Conservation (phyloP, 2,888 invertebrate genomes). For the Troglohyphantes excavatus region DNA sequence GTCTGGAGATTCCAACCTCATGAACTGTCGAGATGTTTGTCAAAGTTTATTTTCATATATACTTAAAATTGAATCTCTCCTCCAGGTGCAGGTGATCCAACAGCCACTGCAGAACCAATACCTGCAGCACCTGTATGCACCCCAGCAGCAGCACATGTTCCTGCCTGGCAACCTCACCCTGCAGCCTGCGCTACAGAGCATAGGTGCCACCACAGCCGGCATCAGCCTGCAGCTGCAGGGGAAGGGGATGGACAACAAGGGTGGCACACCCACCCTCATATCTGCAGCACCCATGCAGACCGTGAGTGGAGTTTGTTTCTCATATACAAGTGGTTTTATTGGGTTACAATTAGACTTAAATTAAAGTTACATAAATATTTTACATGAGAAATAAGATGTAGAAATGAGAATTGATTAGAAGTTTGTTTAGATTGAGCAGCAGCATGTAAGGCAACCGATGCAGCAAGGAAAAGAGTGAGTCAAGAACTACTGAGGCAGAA, state of each 20-base stretch:
- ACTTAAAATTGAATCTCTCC: no score
- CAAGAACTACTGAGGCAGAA: no score
- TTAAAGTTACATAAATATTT: no score
- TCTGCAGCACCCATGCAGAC: slow-evolving; percentile 77
- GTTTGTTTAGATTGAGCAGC: no score
- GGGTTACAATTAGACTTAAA: background rate
- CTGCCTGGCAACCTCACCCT: slow-evolving; percentile 91
- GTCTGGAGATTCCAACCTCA: no score
- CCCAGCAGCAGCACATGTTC: slow-evolving; percentile 87
- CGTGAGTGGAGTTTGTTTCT: slow-evolving; percentile 34
- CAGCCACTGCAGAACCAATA: slow-evolving; percentile 90
- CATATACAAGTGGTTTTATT: background rate
- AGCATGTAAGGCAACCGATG: no score
- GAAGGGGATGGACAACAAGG: slow-evolving; percentile 78
- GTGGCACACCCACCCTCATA: slow-evolving; percentile 67
- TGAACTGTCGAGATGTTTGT: no score
- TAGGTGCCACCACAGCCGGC: slow-evolving; percentile 80
- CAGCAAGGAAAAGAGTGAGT: no score
- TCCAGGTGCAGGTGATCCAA: slow-evolving; percentile 88
- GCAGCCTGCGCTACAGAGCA: slow-evolving; percentile 85
- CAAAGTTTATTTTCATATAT: no score
- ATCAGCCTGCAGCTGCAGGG: slow-evolving; percentile 91
- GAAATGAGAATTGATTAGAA: no score
- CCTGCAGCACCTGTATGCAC: slow-evolving; percentile 90
- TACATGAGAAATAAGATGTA: no score